phyloP scores from a whole-genome alignment of 2,888 invertebrate species.

The Caenorhabditis sp. region DNA sequence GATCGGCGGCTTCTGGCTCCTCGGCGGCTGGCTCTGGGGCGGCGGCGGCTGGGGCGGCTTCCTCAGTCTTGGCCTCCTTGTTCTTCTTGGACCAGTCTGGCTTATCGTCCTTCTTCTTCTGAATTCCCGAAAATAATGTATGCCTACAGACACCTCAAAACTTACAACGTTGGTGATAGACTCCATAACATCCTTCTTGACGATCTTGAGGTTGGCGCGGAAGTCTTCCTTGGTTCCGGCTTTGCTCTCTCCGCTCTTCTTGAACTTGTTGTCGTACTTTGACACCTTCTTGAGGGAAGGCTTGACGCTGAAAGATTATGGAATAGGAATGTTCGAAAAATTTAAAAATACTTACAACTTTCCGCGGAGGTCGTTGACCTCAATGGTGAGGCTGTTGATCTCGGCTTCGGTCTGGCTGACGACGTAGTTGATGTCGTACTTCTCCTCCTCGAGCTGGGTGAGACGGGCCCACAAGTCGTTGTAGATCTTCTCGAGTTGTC shows the following conservation, averaged over 20 bases:
- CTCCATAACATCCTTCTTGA: slow-evolving; percentile 91
- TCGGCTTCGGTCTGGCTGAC: slow-evolving; percentile 86
- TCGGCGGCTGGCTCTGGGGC: slow-evolving; percentile 54
- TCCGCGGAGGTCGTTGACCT: slow-evolving; percentile 99
- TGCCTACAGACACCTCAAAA: neutral
- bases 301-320: slow-evolving; percentile 78
- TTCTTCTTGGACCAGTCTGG: slow-evolving; percentile 82
- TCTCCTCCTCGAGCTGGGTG: slow-evolving; percentile 84
- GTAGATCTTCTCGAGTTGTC: slow-evolving; percentile 80
- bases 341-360: slow-evolving; percentile 88
- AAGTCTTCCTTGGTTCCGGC: slow-evolving; percentile 67
- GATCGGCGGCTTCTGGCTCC: slow-evolving; percentile 58
- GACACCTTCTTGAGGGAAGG: slow-evolving; percentile 94
- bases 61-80: slow-evolving; percentile 68
- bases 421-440: slow-evolving; percentile 98
- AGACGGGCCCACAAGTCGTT: slow-evolving; percentile 86
- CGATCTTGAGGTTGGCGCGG: slow-evolving; percentile 98
- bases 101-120: slow-evolving; percentile 82
- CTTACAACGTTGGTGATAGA: slow-evolving; percentile 71
- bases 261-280: slow-evolving; percentile 96
- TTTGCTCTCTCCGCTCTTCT: slow-evolving; percentile 69
- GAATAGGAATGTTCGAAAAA: neutral
- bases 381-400: slow-evolving; percentile 98
- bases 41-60: slow-evolving; percentile 60
- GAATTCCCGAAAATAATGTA: slow-evolving; percentile 22